These are phyloP conservation scores for Ammodytes dubius DNA, from an alignment of 2,113 vertebrate genomes.

Conservation along the genomic window DNA sequence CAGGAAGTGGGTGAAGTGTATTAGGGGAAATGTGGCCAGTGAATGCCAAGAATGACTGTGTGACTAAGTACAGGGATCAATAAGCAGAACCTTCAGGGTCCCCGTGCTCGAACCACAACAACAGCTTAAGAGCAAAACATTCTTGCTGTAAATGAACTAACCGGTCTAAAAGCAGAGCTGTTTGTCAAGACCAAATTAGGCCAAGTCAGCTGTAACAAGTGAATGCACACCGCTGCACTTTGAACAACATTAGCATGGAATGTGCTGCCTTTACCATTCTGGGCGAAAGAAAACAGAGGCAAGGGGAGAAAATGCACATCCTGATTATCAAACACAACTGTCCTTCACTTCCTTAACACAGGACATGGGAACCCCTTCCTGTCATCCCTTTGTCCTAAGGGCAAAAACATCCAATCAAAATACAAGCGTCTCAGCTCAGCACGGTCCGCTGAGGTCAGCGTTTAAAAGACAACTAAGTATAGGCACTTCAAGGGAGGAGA, in stretches of 20 bases:
- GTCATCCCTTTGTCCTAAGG: conserved; percentile 6
- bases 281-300: conserved; percentile 33
- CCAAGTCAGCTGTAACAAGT: not conserved
- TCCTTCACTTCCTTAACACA: conserved; percentile 7
- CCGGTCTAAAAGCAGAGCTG: not conserved
- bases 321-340: conserved; percentile 28
- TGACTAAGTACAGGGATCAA: not conserved
- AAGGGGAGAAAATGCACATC: conserved; percentile 38
- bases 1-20: conserved; percentile 39
- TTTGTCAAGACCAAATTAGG: not conserved
- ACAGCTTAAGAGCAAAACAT: not conserved
- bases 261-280: conserved; percentile 50
- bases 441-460: conserved; percentile 2
- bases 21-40: conserved; percentile 31
- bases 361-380: conserved; percentile 19
- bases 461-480: too few relatives aligned
- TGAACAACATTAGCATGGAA: conserved; percentile 32
- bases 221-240: conserved; percentile 33
- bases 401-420: not conserved
- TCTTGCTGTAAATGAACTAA: not conserved
- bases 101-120: not conserved
- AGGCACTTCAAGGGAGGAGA: too few relatives aligned
- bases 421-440: not conserved
- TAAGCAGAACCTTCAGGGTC: not conserved
- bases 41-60: not conserved